Conservation (phyloP, 1,140 invertebrate genomes). For the Hycleus cichorii region DNA sequence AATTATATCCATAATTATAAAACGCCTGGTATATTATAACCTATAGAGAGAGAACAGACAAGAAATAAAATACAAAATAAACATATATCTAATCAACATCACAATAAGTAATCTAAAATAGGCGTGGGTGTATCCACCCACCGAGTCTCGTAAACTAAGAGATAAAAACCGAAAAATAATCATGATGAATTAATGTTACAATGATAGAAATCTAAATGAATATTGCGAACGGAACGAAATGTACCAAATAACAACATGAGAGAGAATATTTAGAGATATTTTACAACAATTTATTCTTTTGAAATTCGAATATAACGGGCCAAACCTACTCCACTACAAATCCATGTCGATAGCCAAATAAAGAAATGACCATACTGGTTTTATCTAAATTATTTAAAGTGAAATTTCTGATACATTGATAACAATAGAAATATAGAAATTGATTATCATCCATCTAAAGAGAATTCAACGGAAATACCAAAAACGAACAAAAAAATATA, state of each 20-base stretch:
- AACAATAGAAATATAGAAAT: background rate
- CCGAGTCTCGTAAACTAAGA: constrained; percentile 12
- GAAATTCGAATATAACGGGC: constrained; percentile 9
- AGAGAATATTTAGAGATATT: too few relatives aligned
- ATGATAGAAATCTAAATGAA: constrained; percentile 19
- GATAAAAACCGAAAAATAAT: constrained; percentile 18
- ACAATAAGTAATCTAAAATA: constrained; percentile 16
- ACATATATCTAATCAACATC: constrained; percentile 18
- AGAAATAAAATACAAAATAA: constrained; percentile 15
- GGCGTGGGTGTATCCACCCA: constrained; percentile 19
- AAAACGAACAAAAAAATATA: too few relatives aligned
- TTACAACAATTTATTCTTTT: too few relatives aligned
- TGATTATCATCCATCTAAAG: too few relatives aligned
- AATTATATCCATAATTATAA: constrained; percentile 14
- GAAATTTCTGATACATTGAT: constrained; percentile 13
- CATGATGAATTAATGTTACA: constrained; percentile 19
- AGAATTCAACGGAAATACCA: too few relatives aligned
- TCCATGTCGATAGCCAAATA: background rate
- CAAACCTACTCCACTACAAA: constrained; percentile 8
- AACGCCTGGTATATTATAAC: background rate
- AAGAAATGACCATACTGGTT: background rate
- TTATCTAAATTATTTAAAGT: constrained; percentile 20
- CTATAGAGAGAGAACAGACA: background rate
- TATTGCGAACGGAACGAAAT: constrained; percentile 2
- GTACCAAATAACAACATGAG: too few relatives aligned